Evolutionary conservation across 2,888 invertebrate species (phyloP).

Genomic region (Parnassius glacialis): DNA sequence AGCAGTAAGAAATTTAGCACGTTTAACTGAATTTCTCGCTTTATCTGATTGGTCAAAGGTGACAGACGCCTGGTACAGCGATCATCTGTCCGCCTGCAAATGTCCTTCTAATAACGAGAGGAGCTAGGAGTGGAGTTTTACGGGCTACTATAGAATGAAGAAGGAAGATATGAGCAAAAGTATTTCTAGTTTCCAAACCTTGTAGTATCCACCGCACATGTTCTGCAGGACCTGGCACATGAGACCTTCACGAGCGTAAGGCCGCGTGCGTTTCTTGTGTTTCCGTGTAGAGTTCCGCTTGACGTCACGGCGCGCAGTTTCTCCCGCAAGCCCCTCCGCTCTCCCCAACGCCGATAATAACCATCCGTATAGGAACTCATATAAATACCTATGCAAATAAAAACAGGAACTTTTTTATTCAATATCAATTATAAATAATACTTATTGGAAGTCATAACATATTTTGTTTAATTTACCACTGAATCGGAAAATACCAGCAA

Average conservation of each 20-base stretch:
- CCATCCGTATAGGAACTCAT: conserved; percentile 97
- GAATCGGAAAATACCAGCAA: too few relatives aligned
- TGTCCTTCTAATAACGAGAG: too few relatives aligned
- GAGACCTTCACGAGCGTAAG: conserved; percentile 91
- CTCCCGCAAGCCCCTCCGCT: conserved; percentile 91
- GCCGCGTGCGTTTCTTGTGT: conserved; percentile 85
- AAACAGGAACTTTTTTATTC: background rate
- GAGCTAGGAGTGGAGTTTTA: too few relatives aligned
- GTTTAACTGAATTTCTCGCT: too few relatives aligned
- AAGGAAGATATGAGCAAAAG: background rate
- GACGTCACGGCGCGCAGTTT: conserved; percentile 67
- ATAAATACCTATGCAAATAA: conserved; percentile 86
- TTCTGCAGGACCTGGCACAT: conserved; percentile 95
- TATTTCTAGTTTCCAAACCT: conserved; percentile 73
- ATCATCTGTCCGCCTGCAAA: too few relatives aligned
- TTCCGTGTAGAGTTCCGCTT: conserved; percentile 65
- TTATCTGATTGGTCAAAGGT: too few relatives aligned
- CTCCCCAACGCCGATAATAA: conserved; percentile 93
- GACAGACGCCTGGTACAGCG: too few relatives aligned
- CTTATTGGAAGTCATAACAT: too few relatives aligned
- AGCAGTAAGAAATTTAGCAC: too few relatives aligned
- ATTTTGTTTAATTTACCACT: too few relatives aligned
- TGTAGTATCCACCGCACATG: conserved; percentile 97
- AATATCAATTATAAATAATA: too few relatives aligned
- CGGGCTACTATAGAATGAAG: too few relatives aligned